A percentile compares a stretch with the other conserved stretches of the same genome.
These are phyloP conservation scores for Rutpela maculata DNA, from an alignment of 2,888 invertebrate genomes.

Conservation along the genomic window DNA sequence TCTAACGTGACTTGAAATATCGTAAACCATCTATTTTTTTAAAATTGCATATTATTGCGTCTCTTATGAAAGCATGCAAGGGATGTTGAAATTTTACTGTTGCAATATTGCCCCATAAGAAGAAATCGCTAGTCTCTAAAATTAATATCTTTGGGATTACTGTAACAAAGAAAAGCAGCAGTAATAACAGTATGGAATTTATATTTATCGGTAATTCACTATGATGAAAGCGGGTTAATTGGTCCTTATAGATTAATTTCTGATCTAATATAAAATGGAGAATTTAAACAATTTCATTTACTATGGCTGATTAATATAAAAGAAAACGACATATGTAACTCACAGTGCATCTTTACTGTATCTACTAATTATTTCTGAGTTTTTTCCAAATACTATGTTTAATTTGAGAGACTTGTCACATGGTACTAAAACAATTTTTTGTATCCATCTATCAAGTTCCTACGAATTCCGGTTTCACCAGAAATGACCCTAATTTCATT, in stretches of 20 bases:
- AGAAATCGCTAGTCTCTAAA: neutral
- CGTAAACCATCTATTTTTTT: too few species aligned
- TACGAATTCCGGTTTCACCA: too few species aligned
- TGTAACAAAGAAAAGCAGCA: neutral
- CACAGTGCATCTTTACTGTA: too few species aligned
- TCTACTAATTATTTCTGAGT: too few species aligned
- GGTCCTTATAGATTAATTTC: neutral
- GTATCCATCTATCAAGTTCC: too few species aligned
- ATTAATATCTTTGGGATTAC: neutral
- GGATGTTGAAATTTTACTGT: neutral
- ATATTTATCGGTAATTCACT: neutral
- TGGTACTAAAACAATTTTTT: too few species aligned
- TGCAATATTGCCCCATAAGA: neutral
- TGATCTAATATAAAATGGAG: neutral
- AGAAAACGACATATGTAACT: too few species aligned
- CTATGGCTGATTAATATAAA: neutral
- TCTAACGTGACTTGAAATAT: too few species aligned
- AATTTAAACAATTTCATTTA: neutral
- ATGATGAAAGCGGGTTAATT: neutral
- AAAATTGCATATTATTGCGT: too few species aligned
- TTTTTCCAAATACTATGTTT: too few species aligned
- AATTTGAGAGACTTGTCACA: too few species aligned
- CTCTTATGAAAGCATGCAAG: neutral
- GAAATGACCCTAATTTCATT: too few species aligned
- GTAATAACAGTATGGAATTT: constrained; percentile 1